Conservation (phyloP, 2,797 vertebrate genomes). For the Gymnothorax reevesii region DNA sequence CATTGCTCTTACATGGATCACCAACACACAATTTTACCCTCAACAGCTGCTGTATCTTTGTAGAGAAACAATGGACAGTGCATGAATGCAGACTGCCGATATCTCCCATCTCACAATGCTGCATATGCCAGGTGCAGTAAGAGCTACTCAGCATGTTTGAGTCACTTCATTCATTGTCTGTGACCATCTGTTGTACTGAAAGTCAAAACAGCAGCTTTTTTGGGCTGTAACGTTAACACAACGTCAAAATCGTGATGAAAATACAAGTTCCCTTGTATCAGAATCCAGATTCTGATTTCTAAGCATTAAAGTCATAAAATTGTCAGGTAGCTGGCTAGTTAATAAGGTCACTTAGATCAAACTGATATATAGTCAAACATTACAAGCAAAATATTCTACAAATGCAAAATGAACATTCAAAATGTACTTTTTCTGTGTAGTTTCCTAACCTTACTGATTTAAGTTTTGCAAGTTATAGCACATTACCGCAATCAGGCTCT, state of each 20-base stretch:
- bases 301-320: not conserved
- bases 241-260: not conserved
- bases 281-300: not conserved
- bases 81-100: constrained; percentile 46
- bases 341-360: too few relatives aligned
- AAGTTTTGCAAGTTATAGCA: too few relatives aligned
- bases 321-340: not conserved
- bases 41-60: constrained; percentile 67
- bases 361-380: too few relatives aligned
- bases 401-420: too few relatives aligned
- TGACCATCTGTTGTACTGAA: not conserved
- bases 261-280: not conserved
- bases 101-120: constrained; percentile 39
- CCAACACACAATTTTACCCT: constrained; percentile 75
- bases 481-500: too few relatives aligned
- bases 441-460: too few relatives aligned
- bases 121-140: constrained; percentile 32
- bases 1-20: constrained; percentile 56
- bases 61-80: constrained; percentile 48
- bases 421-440: too few relatives aligned
- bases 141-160: not conserved
- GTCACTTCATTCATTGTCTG: not conserved
- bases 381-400: too few relatives aligned
- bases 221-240: not conserved
- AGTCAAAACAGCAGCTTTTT: not conserved